Evolutionary conservation across 2,888 invertebrate genomes (phyloP).

Genomic region (Drosophila koepferae): DNA sequence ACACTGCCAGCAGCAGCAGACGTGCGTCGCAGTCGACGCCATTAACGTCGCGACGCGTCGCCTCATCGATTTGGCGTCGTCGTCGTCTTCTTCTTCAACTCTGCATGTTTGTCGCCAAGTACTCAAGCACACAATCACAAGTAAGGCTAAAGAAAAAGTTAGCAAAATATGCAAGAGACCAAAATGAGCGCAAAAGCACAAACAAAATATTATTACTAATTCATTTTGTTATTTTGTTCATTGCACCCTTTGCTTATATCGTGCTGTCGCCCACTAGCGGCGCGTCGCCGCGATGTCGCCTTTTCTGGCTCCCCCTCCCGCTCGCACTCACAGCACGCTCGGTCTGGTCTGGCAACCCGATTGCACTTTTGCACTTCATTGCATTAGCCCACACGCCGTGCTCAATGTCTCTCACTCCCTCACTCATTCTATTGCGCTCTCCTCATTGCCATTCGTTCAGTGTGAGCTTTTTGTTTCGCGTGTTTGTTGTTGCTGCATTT

Average conservation of each 20-base stretch:
- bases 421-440: not conserved
- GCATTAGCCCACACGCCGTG: conserved; percentile 13
- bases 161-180: conserved; percentile 45
- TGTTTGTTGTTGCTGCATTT: conserved; percentile 8
- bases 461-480: conserved; percentile 17
- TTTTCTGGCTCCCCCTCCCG: not conserved
- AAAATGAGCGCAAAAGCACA: conserved; percentile 40
- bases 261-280: conserved; percentile 12
- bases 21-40: conserved; percentile 67
- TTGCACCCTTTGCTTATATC: conserved; percentile 57
- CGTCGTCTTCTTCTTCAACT: conserved; percentile 17
- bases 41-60: conserved; percentile 36
- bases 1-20: conserved; percentile 60
- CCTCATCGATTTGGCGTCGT: conserved; percentile 59
- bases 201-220: conserved; percentile 74
- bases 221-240: conserved; percentile 59
- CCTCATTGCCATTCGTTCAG: conserved; percentile 10
- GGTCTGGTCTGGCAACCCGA: not conserved
- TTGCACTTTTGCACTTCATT: conserved; percentile 43
- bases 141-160: conserved; percentile 38
- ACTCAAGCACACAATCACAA: conserved; percentile 41
- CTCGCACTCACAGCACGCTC: not conserved
- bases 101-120: conserved; percentile 46
- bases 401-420: conserved; percentile 5
- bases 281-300: conserved; percentile 13